Percentiles rank a stretch among this genome's conserved stretches.
These are phyloP conservation scores for Sebastes minor DNA, from an alignment of 2,797 vertebrate genomes.

Conservation along the genomic window DNA sequence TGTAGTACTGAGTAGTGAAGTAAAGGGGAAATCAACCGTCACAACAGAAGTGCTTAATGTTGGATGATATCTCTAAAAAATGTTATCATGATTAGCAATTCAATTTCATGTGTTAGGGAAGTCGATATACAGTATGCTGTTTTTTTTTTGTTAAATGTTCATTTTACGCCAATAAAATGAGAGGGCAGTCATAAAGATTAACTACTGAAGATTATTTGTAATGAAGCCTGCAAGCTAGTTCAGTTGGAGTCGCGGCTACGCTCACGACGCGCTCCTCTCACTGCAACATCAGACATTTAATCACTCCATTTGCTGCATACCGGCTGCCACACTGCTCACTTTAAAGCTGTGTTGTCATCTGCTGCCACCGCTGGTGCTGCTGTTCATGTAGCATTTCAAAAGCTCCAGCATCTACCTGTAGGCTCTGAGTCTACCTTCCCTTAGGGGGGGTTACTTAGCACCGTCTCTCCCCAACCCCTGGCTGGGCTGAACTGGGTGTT, in stretches of 20 bases:
- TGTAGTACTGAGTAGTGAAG: not conserved
- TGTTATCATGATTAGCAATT: not conserved
- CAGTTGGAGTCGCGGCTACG: not conserved
- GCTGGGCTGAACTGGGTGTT: not conserved
- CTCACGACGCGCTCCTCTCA: not conserved
- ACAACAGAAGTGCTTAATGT: not conserved
- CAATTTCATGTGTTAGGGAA: not conserved
- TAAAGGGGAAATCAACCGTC: not conserved
- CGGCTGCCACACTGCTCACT: not conserved
- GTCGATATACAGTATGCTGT: not conserved
- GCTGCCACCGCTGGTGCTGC: not conserved
- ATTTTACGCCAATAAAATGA: constrained; percentile 53
- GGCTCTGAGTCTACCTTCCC: not conserved
- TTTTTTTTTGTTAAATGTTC: constrained; percentile 37
- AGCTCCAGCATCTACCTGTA: constrained; percentile 4
- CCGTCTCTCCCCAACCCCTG: not conserved
- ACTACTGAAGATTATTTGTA: constrained; percentile 29
- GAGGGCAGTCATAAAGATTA: constrained; percentile 5
- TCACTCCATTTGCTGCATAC: not conserved
- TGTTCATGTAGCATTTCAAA: not conserved
- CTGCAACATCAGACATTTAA: not conserved
- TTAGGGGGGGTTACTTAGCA: not conserved
- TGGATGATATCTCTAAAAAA: not conserved
- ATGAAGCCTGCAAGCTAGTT: not conserved
- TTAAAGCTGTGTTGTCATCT: not conserved